phyloP scores from a whole-genome alignment of 30 jellyfish, hydroid and myxozoan species.

The Cassiopea andromeda region DNA sequence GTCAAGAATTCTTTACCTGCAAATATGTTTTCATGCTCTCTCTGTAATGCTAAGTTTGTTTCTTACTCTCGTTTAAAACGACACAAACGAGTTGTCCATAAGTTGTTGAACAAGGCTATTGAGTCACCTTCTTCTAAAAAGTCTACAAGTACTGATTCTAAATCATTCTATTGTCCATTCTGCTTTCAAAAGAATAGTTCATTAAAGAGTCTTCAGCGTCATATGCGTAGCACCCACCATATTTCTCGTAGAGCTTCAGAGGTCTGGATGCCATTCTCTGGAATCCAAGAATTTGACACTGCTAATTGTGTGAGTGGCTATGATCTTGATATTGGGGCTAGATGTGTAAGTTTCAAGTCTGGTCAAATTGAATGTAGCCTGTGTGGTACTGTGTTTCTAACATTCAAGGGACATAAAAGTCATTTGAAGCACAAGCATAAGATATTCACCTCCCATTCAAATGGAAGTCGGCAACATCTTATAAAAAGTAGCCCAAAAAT shows the following conservation, averaged over 20 bases:
- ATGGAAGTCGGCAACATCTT: not conserved
- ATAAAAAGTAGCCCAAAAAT: no score
- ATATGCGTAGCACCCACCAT: conserved; percentile 36
- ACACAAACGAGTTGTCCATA: conserved; percentile 20
- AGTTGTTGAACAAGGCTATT: not conserved
- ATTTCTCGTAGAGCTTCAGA: not conserved
- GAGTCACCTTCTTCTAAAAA: not conserved
- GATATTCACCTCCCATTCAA: not conserved
- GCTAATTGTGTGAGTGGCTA: not conserved
- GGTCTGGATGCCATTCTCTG: not conserved
- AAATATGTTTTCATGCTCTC: conserved; percentile 8
- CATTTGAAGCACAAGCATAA: conserved; percentile 34
- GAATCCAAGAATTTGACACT: not conserved
- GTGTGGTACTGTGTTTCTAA: conserved; percentile 21
- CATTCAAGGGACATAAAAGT: conserved; percentile 24
- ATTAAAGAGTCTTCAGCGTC: not conserved
- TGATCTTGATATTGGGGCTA: conserved; percentile 24
- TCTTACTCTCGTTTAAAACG: conserved; percentile 8
- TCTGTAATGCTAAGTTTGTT: conserved; percentile 17
- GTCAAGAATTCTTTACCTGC: not conserved
- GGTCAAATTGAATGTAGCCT: conserved; percentile 32
- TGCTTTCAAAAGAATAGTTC: not conserved
- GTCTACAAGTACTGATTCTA: not conserved
- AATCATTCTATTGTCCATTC: conserved; percentile 10
- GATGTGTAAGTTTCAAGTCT: conserved; percentile 4